These are phyloP conservation scores for Perognathus longimembris DNA, from an alignment of 2,113 vertebrate genomes.

Conservation along the genomic window DNA sequence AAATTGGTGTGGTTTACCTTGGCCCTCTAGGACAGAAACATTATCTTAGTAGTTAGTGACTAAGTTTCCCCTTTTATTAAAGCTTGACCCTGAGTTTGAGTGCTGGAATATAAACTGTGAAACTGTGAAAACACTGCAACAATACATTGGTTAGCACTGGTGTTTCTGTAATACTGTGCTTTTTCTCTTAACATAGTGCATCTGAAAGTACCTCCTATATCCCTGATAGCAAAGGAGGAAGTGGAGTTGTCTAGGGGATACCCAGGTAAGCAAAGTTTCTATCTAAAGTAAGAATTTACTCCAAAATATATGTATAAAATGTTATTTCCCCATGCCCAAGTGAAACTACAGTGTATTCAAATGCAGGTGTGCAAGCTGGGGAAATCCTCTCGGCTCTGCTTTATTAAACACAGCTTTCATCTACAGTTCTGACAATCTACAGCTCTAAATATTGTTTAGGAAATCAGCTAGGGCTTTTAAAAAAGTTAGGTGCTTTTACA, in stretches of 20 bases:
- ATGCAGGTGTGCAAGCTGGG: neutral
- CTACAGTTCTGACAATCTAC: neutral
- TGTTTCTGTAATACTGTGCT: neutral
- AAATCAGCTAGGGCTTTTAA: neutral
- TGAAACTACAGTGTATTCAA: neutral
- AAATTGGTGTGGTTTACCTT: constrained; percentile 56
- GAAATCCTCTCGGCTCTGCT: neutral
- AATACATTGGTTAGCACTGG: neutral
- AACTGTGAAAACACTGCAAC: constrained; percentile 19
- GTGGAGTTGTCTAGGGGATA: neutral
- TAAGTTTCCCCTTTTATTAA: constrained; percentile 48
- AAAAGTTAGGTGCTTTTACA: constrained; percentile 2
- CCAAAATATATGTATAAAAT: constrained; percentile 42
- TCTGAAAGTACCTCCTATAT: neutral
- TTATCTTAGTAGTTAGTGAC: neutral
- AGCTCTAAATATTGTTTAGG: constrained; percentile 1
- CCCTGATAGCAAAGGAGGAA: neutral
- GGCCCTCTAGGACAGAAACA: constrained; percentile 16
- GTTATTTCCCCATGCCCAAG: constrained; percentile 2
- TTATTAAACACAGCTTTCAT: neutral
- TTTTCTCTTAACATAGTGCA: neutral
- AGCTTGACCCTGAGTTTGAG: constrained; percentile 70
- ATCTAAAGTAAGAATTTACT: constrained; percentile 42
- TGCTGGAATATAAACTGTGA: constrained; percentile 46
- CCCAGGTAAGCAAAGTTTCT: neutral